phyloP scores from a whole-genome alignment of 2,113 vertebrate genomes.

The Stegastes partitus region DNA sequence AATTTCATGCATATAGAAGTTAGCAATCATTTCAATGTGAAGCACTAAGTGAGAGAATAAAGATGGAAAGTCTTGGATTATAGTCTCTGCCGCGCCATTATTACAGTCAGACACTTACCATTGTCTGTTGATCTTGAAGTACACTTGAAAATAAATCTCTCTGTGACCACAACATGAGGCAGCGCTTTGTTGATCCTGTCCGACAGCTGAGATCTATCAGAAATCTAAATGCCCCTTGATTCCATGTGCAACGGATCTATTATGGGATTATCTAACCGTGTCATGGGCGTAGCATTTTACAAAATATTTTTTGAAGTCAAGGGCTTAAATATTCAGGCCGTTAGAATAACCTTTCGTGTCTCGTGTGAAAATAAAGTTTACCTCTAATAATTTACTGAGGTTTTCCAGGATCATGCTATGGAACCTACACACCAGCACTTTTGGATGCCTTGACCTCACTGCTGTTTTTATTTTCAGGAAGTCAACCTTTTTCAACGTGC shows the following conservation, averaged over 20 bases:
- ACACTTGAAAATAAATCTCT: constrained; percentile 77
- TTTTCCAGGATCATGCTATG: constrained; percentile 49
- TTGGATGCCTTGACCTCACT: constrained; percentile 67
- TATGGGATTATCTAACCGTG: constrained; percentile 79
- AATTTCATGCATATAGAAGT: constrained; percentile 71
- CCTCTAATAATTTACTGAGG: constrained; percentile 52
- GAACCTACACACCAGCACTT: constrained; percentile 34
- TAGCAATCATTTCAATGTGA: constrained; percentile 73
- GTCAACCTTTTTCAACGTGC: constrained; percentile 95
- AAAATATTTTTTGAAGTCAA: constrained; percentile 51
- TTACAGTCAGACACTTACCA: constrained; percentile 71
- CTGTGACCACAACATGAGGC: constrained; percentile 73
- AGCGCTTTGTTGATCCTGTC: constrained; percentile 51
- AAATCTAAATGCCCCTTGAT: constrained; percentile 63
- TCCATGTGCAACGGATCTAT: constrained; percentile 73
- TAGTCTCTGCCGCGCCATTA: constrained; percentile 72
- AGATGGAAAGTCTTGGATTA: constrained; percentile 78
- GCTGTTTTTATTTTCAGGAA: constrained; percentile 89
- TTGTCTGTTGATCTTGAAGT: constrained; percentile 78
- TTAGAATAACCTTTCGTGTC: constrained; percentile 45
- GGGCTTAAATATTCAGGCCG: constrained; percentile 46
- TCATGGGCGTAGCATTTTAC: constrained; percentile 65
- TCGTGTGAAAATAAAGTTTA: background rate
- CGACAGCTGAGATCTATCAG: constrained; percentile 54
- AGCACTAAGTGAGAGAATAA: constrained; percentile 67